These are phyloP conservation scores for Coptodon rendalli DNA, from an alignment of 2,113 vertebrate genomes.

Conservation along the genomic window DNA sequence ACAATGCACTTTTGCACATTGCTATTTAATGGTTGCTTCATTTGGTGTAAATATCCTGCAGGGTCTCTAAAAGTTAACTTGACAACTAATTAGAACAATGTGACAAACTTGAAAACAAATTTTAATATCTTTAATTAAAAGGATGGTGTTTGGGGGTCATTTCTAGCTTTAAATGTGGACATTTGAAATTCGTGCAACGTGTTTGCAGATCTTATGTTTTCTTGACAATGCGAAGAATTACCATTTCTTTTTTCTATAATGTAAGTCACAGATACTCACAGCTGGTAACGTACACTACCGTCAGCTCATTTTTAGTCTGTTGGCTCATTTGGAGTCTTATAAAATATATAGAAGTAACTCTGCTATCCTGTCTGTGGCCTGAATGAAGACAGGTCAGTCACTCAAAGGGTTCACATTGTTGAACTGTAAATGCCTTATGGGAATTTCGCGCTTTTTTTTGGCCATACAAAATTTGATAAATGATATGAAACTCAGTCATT, in stretches of 20 bases:
- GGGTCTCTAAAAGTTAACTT: not conserved
- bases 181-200: not conserved
- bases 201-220: not conserved
- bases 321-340: not conserved
- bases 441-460: not conserved
- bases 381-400: not conserved
- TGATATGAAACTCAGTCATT: not conserved
- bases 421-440: not conserved
- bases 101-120: not conserved
- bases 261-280: not conserved
- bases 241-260: not conserved
- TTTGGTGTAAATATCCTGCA: not conserved
- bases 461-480: not conserved
- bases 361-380: not conserved
- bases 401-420: not conserved
- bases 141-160: not conserved
- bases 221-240: not conserved
- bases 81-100: not conserved
- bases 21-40: not conserved
- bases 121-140: not conserved
- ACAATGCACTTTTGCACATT: not conserved
- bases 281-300: rapidly evolving
- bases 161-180: not conserved
- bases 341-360: not conserved
- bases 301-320: not conserved